Evolutionary conservation across 2,113 vertebrate species (phyloP).

Genomic region (Lagopus leucura): DNA sequence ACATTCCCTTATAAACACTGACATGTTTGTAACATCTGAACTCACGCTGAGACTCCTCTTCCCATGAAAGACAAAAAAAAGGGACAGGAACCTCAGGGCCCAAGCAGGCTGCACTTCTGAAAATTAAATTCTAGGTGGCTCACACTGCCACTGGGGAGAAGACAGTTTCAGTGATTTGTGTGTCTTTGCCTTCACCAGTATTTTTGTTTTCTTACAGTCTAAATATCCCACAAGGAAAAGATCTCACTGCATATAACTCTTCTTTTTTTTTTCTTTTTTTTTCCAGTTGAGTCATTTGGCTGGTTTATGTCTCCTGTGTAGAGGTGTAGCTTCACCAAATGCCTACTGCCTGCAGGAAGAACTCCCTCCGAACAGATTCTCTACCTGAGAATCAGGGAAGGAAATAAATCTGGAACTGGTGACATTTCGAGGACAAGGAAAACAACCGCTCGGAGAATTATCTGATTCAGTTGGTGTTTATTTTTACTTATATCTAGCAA

Average conservation of each 20-base stretch:
- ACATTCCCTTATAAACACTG: neutral
- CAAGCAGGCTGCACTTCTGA: neutral
- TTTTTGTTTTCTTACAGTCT: constrained; percentile 40
- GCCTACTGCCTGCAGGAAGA: constrained; percentile 20
- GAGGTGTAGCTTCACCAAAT: constrained; percentile 39
- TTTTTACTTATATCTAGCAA: constrained; percentile 55
- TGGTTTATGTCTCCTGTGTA: constrained; percentile 27
- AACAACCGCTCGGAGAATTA: constrained; percentile 12
- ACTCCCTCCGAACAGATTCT: neutral
- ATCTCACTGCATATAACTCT: neutral
- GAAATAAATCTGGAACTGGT: neutral
- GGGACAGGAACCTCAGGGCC: neutral
- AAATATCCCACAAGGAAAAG: constrained; percentile 28
- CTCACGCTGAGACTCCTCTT: neutral
- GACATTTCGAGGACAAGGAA: constrained; percentile 53
- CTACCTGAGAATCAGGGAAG: constrained; percentile 44
- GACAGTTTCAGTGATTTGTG: neutral
- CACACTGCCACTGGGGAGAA: neutral
- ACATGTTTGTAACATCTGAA: neutral
- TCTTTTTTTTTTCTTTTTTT: neutral
- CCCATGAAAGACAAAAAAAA: neutral
- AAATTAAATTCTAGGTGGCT: neutral
- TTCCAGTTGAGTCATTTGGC: constrained; percentile 47
- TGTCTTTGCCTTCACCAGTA: neutral
- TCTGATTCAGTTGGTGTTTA: constrained; percentile 35